Evolutionary conservation across 2,888 invertebrate genomes (phyloP).

Genomic region (Ichneumoninae sp.): DNA sequence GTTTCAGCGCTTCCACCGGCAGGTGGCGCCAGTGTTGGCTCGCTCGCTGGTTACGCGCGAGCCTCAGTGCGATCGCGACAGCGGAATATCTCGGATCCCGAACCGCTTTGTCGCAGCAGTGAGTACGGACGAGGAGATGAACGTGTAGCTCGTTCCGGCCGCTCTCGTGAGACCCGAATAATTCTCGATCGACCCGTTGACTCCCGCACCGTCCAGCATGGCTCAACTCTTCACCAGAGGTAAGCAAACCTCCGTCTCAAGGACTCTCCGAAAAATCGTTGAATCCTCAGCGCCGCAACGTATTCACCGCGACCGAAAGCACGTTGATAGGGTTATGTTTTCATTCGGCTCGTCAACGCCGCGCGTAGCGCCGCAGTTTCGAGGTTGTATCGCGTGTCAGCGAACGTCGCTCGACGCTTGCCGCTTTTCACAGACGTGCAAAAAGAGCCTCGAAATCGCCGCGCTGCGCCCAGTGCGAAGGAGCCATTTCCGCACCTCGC

Average conservation of each 20-base stretch:
- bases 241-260: conserved; percentile 7
- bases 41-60: conserved; percentile 3
- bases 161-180: background rate
- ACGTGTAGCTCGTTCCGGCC: conserved; percentile 27
- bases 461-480: background rate
- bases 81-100: conserved; percentile 21
- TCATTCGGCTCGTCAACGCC: background rate
- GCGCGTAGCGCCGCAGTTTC: background rate
- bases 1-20: background rate
- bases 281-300: background rate
- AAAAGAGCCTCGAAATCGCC: background rate
- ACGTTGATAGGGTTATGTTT: conserved; percentile 15
- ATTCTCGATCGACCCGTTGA: background rate
- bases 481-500: background rate
- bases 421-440: background rate
- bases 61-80: background rate
- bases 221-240: conserved; percentile 49
- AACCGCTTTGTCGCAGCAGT: conserved; percentile 25
- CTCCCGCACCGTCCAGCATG: conserved; percentile 4
- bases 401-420: background rate
- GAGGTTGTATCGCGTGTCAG: background rate
- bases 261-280: background rate
- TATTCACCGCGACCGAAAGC: conserved; percentile 11
- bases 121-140: conserved; percentile 37
- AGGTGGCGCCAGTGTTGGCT: background rate